Evolutionary conservation across 2,113 vertebrate species (phyloP), one percentile per base, ranked within the genome.

Genomic region (Paedocypris sp.): DNA sequence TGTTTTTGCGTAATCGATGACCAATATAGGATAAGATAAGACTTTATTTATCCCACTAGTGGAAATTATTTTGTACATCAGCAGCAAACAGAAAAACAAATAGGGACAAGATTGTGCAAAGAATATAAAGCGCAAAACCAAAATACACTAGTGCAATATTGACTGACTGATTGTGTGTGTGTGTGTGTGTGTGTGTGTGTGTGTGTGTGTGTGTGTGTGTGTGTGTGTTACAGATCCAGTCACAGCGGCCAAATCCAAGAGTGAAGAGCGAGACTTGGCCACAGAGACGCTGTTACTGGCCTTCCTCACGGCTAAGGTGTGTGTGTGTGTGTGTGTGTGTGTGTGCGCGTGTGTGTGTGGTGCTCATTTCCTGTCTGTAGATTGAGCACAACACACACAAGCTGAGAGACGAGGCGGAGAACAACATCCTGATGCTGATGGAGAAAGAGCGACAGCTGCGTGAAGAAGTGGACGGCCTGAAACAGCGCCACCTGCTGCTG

Each of bases 331-430:
- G 43, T 51, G 11, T 36, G 11, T 13, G 6, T 5, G 68, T n/a
- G n/a, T n/a, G 22, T 13, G 8, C 9, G 31, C 18, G 3, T 7
- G 43, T 51, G 11, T 36, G 11, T 13, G 6, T 5, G 68, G 13
- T 56, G 66, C 13, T 13, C 26, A 3, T 2, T 54, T 52, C 50
- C 4, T 15, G 59, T 23, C 18, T 41, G 36, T 18, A 96, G 94
- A 83, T 85, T 64, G 85, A 77, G 70, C 82, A 73, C 20, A 82
- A 70, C 2, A 77, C 86, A 3, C 52, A 70, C 0, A 15, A 68
- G 11, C 68, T 90, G 4, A 86, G 87, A 60, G 48, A 79, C 6
- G 76, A 86, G 48, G 82, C 84, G 1, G 92, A 93, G 61, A 12
- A 62, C 8, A 78, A 75, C 29, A 69, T 95, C 19, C 3, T 88